Conservation (phyloP, 2,113 vertebrate species). For the Polypterus senegalus region DNA sequence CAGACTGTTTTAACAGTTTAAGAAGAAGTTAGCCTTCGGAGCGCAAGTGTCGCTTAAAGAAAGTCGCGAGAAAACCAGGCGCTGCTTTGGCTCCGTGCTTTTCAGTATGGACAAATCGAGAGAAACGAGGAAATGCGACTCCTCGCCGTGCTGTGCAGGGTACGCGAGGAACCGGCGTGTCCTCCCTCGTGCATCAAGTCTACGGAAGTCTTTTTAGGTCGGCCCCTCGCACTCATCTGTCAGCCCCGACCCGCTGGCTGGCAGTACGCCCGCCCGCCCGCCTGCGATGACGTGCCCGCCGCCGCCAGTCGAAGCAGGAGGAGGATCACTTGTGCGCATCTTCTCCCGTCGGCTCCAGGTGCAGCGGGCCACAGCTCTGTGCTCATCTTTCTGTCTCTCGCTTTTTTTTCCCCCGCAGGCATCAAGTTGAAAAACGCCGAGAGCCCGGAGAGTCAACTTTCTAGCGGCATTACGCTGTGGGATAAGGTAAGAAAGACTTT, state of each 20-base stretch:
- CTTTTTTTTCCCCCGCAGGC: conserved; percentile 24
- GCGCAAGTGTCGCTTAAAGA: no score
- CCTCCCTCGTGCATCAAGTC: neutral
- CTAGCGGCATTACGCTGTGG: no score
- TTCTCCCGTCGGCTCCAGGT: neutral
- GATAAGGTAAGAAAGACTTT: no score
- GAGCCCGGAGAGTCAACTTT: no score
- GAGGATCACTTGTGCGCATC: neutral
- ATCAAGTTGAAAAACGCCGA: conserved; percentile 24
- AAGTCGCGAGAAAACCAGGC: no score
- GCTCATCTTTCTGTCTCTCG: conserved; percentile 27
- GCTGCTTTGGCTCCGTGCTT: no score
- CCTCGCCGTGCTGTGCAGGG: neutral
- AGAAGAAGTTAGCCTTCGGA: no score
- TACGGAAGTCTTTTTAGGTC: neutral
- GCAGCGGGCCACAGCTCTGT: conserved; percentile 5
- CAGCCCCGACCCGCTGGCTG: neutral
- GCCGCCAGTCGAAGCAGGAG: neutral
- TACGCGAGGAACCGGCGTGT: neutral
- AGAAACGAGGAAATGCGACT: neutral
- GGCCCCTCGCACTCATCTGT: neutral
- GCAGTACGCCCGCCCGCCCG: neutral
- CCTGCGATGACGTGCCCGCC: neutral
- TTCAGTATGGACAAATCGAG: no score
- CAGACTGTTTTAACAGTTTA: no score